phyloP scores from a whole-genome alignment of 2,113 vertebrate genomes.

The Scartelaos histophorus region DNA sequence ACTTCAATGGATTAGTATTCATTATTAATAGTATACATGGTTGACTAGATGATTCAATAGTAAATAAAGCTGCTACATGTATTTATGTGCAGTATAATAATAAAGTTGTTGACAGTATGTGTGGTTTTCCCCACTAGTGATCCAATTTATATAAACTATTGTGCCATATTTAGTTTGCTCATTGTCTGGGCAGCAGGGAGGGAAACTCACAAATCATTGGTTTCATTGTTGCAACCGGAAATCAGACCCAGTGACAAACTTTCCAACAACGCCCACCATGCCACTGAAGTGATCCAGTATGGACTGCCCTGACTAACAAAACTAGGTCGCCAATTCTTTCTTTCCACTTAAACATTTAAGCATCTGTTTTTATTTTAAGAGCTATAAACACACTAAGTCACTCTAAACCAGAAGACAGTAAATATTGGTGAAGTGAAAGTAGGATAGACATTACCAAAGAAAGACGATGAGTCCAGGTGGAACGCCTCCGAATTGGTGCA shows the following conservation, averaged over 20 bases:
- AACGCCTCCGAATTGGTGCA: slow-evolving; percentile 87
- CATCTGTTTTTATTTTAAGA: slow-evolving; percentile 16
- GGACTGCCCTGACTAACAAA: slow-evolving; percentile 33
- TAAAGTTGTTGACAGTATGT: neutral
- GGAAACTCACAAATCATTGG: slow-evolving; percentile 64
- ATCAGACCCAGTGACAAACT: slow-evolving; percentile 57
- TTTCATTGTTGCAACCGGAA: slow-evolving; percentile 68
- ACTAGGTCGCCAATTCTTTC: slow-evolving; percentile 29
- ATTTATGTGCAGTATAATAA: neutral
- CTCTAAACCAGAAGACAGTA: slow-evolving; percentile 10
- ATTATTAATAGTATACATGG: neutral
- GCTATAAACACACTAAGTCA: slow-evolving; percentile 8
- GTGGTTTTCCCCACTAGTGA: slow-evolving; percentile 25
- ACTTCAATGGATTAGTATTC: neutral
- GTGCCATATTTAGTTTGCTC: slow-evolving; percentile 66
- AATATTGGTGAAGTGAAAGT: neutral
- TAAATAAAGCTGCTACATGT: neutral
- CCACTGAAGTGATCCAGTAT: slow-evolving; percentile 46
- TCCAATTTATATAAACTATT: slow-evolving; percentile 51
- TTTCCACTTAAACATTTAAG: slow-evolving; percentile 15
- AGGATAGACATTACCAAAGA: slow-evolving; percentile 83
- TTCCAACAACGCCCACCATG: slow-evolving; percentile 63
- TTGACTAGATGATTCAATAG: neutral
- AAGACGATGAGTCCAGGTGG: slow-evolving; percentile 87
- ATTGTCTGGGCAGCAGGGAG: slow-evolving; percentile 67